Conservation (phyloP, 2,797 vertebrate genomes). For the Simalia tracyae region DNA sequence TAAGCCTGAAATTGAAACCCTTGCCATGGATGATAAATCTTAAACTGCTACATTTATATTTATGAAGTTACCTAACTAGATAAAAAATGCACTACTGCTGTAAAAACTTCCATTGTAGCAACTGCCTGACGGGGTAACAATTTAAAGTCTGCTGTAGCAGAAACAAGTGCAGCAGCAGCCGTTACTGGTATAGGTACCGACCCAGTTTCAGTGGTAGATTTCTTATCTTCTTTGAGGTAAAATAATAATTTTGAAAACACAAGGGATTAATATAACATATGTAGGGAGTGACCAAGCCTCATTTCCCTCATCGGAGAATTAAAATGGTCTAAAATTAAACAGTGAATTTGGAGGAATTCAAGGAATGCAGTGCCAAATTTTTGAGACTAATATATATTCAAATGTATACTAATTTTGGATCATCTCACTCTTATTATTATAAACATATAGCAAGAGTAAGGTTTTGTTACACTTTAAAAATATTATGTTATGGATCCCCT, state of each 20-base stretch:
- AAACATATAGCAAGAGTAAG: not conserved
- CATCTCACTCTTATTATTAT: not conserved
- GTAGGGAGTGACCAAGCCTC: not conserved
- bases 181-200: not conserved
- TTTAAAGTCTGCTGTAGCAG: not conserved
- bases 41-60: not conserved
- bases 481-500: not conserved
- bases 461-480: not conserved
- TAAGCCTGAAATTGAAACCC: no score
- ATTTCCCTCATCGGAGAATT: not conserved
- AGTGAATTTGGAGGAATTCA: not conserved
- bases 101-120: no score
- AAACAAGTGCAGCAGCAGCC: not conserved
- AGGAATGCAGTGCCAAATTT: not conserved
- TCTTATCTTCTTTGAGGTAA: not conserved
- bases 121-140: no score
- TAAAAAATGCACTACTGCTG: not conserved
- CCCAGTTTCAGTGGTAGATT: not conserved
- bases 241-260: not conserved
- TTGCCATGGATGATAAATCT: not conserved
- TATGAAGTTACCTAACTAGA: not conserved
- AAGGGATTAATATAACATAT: not conserved
- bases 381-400: not conserved
- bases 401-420: not conserved
- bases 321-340: not conserved